Evolutionary conservation across 2,888 invertebrate genomes (phyloP), one percentile per base, ranked within the genome.

Genomic region (Agonum fuliginosum): DNA sequence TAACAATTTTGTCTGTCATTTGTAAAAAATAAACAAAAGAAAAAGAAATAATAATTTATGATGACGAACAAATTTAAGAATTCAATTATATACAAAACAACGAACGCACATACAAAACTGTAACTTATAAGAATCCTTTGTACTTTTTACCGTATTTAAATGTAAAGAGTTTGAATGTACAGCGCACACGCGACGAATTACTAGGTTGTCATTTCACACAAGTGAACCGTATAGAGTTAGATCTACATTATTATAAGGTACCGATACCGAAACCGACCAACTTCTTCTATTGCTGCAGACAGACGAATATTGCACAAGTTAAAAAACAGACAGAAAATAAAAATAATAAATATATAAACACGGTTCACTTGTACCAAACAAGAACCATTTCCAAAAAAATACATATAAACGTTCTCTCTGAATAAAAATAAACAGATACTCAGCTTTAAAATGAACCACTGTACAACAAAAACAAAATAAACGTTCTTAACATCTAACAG

Each of bases 11-110:
- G 46, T 54, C 19, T 79, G 71, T 74, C 71, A 78, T 65, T 76
- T 76, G 74, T 71, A 74, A 78, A 77, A 80, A 79, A 69, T 78
- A 78, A 76, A 67, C 78, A 78, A 78, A 74, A 70, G 77, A 78
- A 51, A 74, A 75, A 74, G 75, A 78, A 75, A 78, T 71, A 71
- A 71, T 71, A 71, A 71, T 48, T 71, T 71, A 71, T 27, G 27
- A 58, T 46, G 74, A 74, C 65, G 74, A 74, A 74, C 74, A 74
- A n/a, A 62, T 74, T 71, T 71, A 71, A 71, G 71, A 71, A 24
- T 65, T 58, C 48, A 78, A 78, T 62, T 79, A 78, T 72, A 72
- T 74, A 79, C 58, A 79, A 79, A 73, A 78, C 71, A 79, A 73
- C 14, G 19, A 74, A 72, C 54, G 72, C 54, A 72, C 46, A 75